phyloP scores from a whole-genome alignment of 2,113 vertebrate genomes.

The Lasiurus borealis region DNA sequence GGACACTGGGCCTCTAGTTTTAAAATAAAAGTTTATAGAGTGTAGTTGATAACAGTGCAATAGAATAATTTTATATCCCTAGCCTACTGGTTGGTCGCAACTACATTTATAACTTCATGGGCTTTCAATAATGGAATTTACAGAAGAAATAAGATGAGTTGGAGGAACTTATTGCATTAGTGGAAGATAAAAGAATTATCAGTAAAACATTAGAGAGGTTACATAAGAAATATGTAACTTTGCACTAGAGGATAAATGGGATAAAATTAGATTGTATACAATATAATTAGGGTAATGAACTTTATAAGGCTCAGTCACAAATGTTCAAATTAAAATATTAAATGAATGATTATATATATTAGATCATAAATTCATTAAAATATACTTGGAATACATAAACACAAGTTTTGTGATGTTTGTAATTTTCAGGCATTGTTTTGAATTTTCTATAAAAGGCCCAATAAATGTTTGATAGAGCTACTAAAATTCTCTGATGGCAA shows the following conservation, averaged over 20 bases:
- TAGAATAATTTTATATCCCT: not conserved
- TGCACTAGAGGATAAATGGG: not conserved
- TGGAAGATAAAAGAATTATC: not conserved
- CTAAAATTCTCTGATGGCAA: not conserved
- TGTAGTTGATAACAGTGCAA: not conserved
- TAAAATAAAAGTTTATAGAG: not conserved
- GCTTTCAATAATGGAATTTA: not conserved
- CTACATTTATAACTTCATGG: not conserved
- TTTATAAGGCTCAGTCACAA: not conserved
- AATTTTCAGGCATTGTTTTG: not conserved
- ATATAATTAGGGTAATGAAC: not conserved
- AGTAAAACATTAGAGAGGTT: not conserved
- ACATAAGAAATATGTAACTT: not conserved
- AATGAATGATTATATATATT: not conserved
- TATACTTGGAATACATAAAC: not conserved
- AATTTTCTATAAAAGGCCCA: not conserved
- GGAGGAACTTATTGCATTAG: not conserved
- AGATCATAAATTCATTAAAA: not conserved
- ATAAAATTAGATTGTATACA: not conserved
- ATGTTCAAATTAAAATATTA: slow-evolving; percentile 4
- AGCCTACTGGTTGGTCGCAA: not conserved
- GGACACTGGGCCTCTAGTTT: not conserved
- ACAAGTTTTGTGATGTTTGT: not conserved
- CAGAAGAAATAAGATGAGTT: not conserved
- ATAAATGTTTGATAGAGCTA: not conserved